Evolutionary conservation across 2,888 invertebrate genomes (phyloP), one percentile per base, ranked within the genome.

Genomic region (Cheilosia vernalis): DNA sequence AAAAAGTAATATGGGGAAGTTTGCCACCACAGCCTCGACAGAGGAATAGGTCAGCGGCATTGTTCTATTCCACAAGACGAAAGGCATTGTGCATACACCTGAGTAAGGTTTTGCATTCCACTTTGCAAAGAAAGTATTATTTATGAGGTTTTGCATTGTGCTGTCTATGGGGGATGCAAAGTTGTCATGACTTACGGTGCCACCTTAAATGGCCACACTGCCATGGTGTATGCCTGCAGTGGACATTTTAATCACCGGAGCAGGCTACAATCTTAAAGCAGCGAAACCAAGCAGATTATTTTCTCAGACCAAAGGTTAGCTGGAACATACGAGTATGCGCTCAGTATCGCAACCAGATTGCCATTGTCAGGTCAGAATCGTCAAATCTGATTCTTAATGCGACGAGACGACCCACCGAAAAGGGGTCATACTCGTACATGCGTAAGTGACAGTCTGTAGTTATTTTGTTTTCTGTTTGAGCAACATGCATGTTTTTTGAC

Each of bases 31-130:
- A 56, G 66, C 15, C 49, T 78, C 61, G 30, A n/a, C 69, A 80
- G 40, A 80, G 61, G 85, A 72, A 81, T 81, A 70, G 85, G 85
- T 85, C 85, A 85, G 85, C 76, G 81, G 72, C 81, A 81, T 85
- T 85, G 81, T 84, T 84, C 84, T 74, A 70, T 21, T 19, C 15
- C 63, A 64, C 63, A 66, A 70, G 40, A 70, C 51, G 19, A 24
- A 17, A 76, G 81, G 81, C 81, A 81, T 81, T 81, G 61, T 85
- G 76, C 67, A 15, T 7, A 73, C 85, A 85, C 85, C 85, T 81
- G 83, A 66, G 80, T 49, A 58, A 81, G 72, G 76, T 85, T 85
- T 76, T 76, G 67, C 85, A 76, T 76, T 74, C 47, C 70, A 60
- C 80, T 69, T 84, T 80, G 21, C 47, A 24, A 82, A 63, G 72